Percentiles rank a stretch among this genome's conserved stretches.
These are phyloP conservation scores for Stomatorhinus ivindoensis DNA, from an alignment of 2,113 vertebrate species.

Conservation along the genomic window DNA sequence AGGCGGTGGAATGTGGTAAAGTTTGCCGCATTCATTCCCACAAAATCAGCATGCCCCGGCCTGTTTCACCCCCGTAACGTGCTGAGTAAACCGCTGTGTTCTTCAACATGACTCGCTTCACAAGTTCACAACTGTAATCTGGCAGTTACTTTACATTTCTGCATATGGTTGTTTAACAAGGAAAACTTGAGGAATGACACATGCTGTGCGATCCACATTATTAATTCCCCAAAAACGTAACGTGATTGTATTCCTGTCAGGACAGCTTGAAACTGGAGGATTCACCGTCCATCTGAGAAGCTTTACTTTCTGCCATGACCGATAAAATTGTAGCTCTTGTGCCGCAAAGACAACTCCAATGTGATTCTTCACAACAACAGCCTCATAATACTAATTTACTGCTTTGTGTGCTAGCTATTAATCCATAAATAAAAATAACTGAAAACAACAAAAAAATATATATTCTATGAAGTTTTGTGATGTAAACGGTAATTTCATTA, in stretches of 20 bases:
- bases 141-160: neutral
- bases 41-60: neutral
- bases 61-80: neutral
- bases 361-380: neutral
- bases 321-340: neutral
- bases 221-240: neutral
- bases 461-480: neutral
- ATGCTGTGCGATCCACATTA: neutral
- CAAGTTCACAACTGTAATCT: neutral
- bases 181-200: neutral
- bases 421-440: neutral
- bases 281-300: neutral
- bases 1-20: neutral
- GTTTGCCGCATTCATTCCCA: neutral
- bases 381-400: neutral
- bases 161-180: neutral
- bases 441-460: neutral
- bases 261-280: neutral
- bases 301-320: neutral
- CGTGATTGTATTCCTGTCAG: neutral
- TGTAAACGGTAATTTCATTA: neutral
- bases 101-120: neutral
- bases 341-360: neutral
- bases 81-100: neutral
- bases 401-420: neutral